Percentiles rank a stretch among this genome's conserved stretches.
phyloP scores from a whole-genome alignment of 2,797 vertebrate genomes.

The Hipposideros larvatus region DNA sequence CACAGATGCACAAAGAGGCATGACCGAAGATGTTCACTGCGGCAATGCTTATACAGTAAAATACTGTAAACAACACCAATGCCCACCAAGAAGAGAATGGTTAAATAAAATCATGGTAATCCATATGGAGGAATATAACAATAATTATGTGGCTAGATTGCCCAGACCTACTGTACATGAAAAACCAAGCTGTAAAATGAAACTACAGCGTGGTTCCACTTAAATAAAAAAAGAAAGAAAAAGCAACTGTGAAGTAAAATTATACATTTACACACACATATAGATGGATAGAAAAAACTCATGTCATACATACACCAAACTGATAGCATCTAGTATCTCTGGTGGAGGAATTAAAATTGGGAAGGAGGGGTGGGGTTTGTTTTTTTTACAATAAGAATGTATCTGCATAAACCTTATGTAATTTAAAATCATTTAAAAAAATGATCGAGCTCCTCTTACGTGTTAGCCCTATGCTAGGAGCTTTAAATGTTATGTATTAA shows the following conservation, averaged over 20 bases:
- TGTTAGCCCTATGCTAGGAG: neutral
- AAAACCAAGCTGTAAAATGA: conserved; percentile 61
- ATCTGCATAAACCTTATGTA: neutral
- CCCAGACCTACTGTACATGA: conserved; percentile 27
- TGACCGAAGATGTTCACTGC: neutral
- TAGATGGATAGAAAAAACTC: neutral
- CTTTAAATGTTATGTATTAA: neutral
- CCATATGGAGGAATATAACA: neutral
- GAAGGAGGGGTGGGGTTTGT: neutral
- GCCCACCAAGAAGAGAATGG: neutral
- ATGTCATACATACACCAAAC: neutral
- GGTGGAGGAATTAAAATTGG: neutral
- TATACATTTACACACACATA: neutral
- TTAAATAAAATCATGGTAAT: neutral
- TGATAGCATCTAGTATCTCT: neutral
- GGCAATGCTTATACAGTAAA: neutral
- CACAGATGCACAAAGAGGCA: conserved; percentile 6
- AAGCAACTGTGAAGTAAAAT: conserved; percentile 35
- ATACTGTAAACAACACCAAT: neutral
- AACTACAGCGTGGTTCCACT: conserved; percentile 29
- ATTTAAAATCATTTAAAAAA: neutral
- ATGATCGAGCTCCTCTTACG: neutral
- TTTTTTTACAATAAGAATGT: neutral
- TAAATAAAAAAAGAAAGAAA: neutral
- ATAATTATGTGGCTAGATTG: neutral